Conservation (phyloP, 2,113 vertebrate genomes). For the Plecturocebus donacophilus region DNA sequence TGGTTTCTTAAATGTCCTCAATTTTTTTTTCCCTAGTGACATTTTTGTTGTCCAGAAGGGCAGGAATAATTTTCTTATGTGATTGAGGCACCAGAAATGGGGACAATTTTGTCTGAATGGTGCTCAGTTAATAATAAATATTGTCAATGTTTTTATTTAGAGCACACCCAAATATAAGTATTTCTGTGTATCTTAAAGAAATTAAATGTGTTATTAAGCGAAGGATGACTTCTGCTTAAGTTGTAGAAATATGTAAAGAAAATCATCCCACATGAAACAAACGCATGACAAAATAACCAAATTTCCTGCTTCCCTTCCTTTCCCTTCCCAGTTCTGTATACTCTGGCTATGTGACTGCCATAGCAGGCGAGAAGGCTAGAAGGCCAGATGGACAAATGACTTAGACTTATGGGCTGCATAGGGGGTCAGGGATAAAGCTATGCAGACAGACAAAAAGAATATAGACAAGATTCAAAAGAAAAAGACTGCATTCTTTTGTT, state of each 20-base stretch:
- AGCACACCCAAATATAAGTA: neutral
- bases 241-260: neutral
- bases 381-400: neutral
- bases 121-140: neutral
- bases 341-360: neutral
- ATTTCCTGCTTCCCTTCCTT: neutral
- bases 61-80: neutral
- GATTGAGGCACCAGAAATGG: neutral
- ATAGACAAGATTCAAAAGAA: neutral
- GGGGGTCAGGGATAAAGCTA: neutral
- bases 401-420: neutral
- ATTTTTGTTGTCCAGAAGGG: neutral
- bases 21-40: neutral
- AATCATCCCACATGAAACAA: neutral
- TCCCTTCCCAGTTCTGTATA: neutral
- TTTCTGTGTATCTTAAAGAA: neutral
- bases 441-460: neutral
- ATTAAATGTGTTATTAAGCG: neutral
- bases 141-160: neutral
- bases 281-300: neutral
- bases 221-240: neutral
- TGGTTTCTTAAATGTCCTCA: neutral
- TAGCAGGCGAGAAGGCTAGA: neutral
- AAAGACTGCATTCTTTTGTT: neutral
- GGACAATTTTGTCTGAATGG: neutral